phyloP scores from a whole-genome alignment of 2,888 invertebrate genomes.

The Rosalia funebris region DNA sequence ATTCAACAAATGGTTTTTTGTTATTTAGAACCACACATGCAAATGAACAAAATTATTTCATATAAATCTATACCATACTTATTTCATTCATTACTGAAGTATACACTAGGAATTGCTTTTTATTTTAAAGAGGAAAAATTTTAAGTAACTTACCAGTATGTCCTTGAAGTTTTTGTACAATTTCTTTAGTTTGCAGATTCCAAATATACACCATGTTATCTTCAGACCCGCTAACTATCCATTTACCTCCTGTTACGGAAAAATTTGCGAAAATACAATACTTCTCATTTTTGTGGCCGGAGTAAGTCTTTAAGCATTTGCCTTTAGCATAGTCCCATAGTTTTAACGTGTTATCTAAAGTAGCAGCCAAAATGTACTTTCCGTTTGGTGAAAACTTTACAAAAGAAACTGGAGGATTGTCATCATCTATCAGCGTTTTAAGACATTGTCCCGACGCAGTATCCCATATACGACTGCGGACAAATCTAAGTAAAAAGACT shows the following conservation, averaged over 20 bases:
- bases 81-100: too few relatives aligned
- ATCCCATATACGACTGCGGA: constrained; percentile 99
- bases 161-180: constrained; percentile 96
- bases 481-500: background rate
- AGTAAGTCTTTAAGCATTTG: constrained; percentile 97
- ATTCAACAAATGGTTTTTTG: too few relatives aligned
- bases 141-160: constrained; percentile 95
- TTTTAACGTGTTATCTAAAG: constrained; percentile 97
- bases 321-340: constrained; percentile 99
- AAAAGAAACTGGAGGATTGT: constrained; percentile 99
- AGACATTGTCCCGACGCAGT: constrained; percentile 98
- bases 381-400: constrained; percentile 99
- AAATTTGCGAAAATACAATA: constrained; percentile 99
- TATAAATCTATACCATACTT: too few relatives aligned
- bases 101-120: too few relatives aligned
- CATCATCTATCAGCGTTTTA: constrained; percentile 98
- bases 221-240: constrained; percentile 99
- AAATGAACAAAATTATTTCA: too few relatives aligned
- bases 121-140: too few relatives aligned
- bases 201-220: constrained; percentile 99
- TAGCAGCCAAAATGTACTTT: constrained; percentile 98
- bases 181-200: constrained; percentile 99
- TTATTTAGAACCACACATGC: too few relatives aligned
- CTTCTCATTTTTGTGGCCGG: constrained; percentile 98
- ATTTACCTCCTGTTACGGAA: constrained; percentile 99